phyloP scores from a whole-genome alignment of 2,113 vertebrate genomes.

The Heterotis niloticus region DNA sequence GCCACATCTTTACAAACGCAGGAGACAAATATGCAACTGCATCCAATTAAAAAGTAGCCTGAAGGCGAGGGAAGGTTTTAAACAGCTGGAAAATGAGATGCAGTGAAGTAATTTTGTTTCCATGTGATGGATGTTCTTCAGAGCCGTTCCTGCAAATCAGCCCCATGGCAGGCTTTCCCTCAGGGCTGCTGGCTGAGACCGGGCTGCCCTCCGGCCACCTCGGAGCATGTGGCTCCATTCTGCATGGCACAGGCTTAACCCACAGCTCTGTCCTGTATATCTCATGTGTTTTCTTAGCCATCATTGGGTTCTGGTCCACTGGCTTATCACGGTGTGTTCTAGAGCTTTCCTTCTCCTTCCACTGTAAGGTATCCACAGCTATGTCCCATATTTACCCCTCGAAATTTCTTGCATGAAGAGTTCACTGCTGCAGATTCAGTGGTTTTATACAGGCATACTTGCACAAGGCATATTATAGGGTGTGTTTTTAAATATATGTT shows the following conservation, averaged over 20 bases:
- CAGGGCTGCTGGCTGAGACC: no score
- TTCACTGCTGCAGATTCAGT: no score
- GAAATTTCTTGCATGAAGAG: no score
- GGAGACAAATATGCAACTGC: background rate
- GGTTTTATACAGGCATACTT: no score
- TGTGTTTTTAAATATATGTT: no score
- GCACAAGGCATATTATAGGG: no score
- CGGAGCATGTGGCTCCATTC: no score
- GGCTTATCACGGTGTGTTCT: background rate
- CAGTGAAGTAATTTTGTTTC: slow-evolving; percentile 23
- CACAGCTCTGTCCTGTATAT: no score
- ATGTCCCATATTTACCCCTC: background rate
- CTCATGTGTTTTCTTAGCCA: background rate
- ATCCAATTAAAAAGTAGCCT: slow-evolving; percentile 28
- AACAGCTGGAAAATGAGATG: slow-evolving; percentile 31
- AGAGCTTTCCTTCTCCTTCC: background rate
- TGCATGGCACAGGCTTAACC: background rate
- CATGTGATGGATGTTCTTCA: slow-evolving; percentile 12
- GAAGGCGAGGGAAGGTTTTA: slow-evolving; percentile 21
- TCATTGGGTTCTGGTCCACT: background rate
- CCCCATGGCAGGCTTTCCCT: no score
- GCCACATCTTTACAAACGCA: slow-evolving; percentile 31
- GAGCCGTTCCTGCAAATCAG: background rate
- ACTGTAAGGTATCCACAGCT: background rate
- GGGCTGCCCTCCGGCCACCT: no score